These are phyloP conservation scores for Brienomyrus longianalis DNA, from an alignment of 2,113 vertebrate genomes.

Conservation along the genomic window DNA sequence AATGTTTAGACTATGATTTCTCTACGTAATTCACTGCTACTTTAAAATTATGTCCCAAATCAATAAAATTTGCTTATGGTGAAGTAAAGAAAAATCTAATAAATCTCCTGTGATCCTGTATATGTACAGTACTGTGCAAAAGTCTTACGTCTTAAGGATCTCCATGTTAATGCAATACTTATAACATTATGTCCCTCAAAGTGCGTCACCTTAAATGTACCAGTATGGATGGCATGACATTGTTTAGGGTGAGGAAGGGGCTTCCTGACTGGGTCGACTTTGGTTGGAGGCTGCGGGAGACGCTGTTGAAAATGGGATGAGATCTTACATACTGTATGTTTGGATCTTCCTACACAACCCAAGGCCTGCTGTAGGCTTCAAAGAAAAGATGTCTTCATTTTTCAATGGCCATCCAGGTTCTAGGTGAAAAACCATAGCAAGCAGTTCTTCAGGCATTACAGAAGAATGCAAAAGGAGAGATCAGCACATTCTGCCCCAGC, in stretches of 20 bases:
- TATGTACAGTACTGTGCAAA: not conserved
- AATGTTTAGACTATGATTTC: not conserved
- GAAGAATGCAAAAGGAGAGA: not conserved
- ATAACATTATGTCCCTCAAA: not conserved
- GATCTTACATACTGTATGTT: slow-evolving; percentile 64
- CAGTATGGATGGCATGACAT: slow-evolving; percentile 64
- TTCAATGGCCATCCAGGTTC: slow-evolving; percentile 46
- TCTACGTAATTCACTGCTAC: not conserved
- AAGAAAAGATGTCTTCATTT: slow-evolving; percentile 72
- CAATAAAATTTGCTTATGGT: not conserved
- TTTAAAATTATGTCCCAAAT: not conserved
- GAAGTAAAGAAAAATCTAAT: not conserved
- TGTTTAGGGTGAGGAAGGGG: slow-evolving; percentile 73
- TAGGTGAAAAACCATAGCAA: not conserved
- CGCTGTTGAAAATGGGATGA: slow-evolving; percentile 73
- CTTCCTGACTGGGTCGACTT: slow-evolving; percentile 62
- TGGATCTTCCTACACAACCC: slow-evolving; percentile 32
- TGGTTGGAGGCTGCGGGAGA: slow-evolving; percentile 63
- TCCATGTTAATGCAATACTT: not conserved
- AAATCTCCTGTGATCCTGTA: not conserved
- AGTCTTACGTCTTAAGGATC: not conserved
- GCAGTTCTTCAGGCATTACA: not conserved
- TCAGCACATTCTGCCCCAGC: not conserved
- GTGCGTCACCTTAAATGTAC: not conserved
- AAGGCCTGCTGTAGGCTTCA: slow-evolving; percentile 65